Base-by-base conservation (phyloP, 2,888 invertebrate species). In the Ormyrus nitidulus region DNA sequence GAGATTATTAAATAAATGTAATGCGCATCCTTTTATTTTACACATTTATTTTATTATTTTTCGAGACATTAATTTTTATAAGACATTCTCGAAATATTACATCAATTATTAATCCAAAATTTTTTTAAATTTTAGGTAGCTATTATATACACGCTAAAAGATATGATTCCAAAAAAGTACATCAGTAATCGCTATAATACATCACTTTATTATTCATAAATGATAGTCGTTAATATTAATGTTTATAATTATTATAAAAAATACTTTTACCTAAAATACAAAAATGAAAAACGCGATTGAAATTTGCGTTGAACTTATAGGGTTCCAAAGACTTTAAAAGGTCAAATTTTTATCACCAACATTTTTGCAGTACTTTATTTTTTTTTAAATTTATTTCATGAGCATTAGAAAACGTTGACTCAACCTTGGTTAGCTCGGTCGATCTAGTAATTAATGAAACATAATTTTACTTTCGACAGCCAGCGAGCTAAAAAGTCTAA, bases 181-280 rank as follows among this genome's bases (percentile, higher is more conserved):
- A 76, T 76, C 75, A 74, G n/a, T 68, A 61, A 76, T 81, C 81
- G 51, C 81, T 81, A 81, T 82, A 77, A 77, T 82, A 77, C 80
- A 82, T 80, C 77, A 77, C 62, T 82, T 80, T 82, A 82, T 82
- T 82, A 68, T 64, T 70, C 64, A 81, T 81, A 72, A 62, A 56
- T 79, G 59, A 62, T 80, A 79, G 53, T 78, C 59, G 34, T 80
- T 79, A 81, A 79, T 75, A 79, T 79, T 81, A 79, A 79, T 53
- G 76, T 79, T 78, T 76, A 81, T 81, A 80, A 82, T 81, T 79
- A 81, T 77, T 80, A 82, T 82, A 82, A 80, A 82, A 82, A 82
- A 82, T 82, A 83, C 77, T 75, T 74, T 82, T 82, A 80, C 80
- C 80, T 83, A 83, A 82, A 77, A 79, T 82, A 83, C 79, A 81